Evolutionary conservation across 2,113 vertebrate species (phyloP).

Genomic region (Todiramphus chloris): DNA sequence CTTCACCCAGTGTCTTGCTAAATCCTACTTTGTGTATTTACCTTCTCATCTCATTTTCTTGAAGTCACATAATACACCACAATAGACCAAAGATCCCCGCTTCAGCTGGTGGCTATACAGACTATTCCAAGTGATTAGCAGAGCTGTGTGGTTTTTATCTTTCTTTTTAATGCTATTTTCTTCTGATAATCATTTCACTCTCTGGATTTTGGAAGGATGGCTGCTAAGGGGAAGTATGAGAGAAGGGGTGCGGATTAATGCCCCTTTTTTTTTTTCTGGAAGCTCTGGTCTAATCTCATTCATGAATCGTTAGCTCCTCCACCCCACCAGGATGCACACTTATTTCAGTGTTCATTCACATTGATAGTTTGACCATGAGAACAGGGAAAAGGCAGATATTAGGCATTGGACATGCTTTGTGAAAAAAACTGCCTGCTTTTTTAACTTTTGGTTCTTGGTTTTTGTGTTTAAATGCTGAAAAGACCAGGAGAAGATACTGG

Average conservation of each 20-base stretch:
- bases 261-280: not conserved
- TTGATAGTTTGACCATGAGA: not conserved
- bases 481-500: not conserved
- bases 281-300: not conserved
- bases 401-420: not conserved
- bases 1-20: not conserved
- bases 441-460: not conserved
- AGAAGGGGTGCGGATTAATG: not conserved
- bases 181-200: not conserved
- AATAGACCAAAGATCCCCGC: not conserved
- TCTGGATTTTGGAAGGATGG: not conserved
- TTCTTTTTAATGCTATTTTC: not conserved
- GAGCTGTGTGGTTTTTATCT: not conserved
- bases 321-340: not conserved
- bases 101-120: not conserved
- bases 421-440: not conserved
- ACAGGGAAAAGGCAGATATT: not conserved
- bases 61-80: slow-evolving; percentile 5
- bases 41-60: slow-evolving; percentile 37
- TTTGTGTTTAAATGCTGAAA: not conserved
- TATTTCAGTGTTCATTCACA: not conserved
- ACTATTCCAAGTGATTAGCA: not conserved
- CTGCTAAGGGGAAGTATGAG: not conserved
- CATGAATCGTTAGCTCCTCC: not conserved
- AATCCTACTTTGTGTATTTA: not conserved